phyloP scores from a whole-genome alignment of 2,113 vertebrate species.

The Erythrocercus mccallii region DNA sequence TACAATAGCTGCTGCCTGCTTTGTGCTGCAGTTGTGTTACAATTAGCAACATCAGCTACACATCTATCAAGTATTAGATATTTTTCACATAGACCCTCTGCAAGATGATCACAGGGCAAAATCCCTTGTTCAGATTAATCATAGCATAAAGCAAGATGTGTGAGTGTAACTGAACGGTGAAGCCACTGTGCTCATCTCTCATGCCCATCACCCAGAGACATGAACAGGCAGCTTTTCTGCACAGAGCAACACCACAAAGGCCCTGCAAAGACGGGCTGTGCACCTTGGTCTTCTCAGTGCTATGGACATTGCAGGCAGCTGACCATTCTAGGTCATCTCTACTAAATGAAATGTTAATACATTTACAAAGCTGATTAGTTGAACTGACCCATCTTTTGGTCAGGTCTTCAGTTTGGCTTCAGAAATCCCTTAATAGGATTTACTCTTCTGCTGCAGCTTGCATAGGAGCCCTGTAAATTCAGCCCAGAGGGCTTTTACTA shows the following conservation, averaged over 20 bases:
- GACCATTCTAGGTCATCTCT: conserved; percentile 13
- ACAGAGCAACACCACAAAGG: neutral
- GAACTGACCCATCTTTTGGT: conserved; percentile 37
- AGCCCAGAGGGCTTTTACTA: neutral
- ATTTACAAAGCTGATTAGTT: conserved; percentile 31
- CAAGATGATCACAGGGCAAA: neutral
- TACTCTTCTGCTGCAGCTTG: neutral
- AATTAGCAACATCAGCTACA: neutral
- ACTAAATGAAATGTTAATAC: neutral
- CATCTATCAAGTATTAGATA: neutral
- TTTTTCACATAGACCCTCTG: neutral
- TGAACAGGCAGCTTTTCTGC: neutral
- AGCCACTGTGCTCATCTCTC: neutral
- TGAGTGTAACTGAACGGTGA: neutral
- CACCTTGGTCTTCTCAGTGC: neutral
- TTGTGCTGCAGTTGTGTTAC: neutral
- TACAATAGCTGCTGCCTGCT: neutral
- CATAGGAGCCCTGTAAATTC: neutral
- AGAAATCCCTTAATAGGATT: conserved; percentile 48
- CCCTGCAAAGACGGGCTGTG: neutral
- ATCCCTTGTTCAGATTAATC: neutral
- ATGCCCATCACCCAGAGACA: neutral
- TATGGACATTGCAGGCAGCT: neutral
- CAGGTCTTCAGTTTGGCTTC: neutral
- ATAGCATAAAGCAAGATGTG: neutral